Conservation (phyloP, 2,888 invertebrate species). For the Synergus japonicus region DNA sequence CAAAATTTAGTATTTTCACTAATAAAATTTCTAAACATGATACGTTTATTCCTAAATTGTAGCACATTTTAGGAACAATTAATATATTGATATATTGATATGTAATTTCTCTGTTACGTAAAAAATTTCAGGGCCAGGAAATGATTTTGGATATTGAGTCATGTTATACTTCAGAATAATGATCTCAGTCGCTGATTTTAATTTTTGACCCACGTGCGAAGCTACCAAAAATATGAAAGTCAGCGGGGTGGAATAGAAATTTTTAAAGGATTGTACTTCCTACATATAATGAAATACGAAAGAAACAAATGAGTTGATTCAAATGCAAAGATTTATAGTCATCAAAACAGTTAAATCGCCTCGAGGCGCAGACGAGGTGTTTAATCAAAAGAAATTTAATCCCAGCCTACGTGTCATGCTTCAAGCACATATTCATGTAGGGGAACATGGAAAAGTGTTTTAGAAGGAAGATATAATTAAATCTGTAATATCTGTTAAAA, state of each 20-base stretch:
- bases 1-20: no score
- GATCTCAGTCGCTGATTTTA: background rate
- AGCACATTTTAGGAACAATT: no score
- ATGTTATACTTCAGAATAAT: background rate
- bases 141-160: background rate
- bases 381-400: background rate
- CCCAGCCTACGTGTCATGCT: background rate
- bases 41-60: no score
- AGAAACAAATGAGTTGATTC: background rate
- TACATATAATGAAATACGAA: background rate
- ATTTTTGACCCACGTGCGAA: background rate
- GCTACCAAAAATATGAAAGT: background rate
- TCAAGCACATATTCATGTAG: background rate
- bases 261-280: background rate
- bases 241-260: background rate
- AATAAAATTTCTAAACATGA: no score
- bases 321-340: background rate
- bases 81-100: no score
- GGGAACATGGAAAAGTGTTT: background rate
- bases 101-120: no score
- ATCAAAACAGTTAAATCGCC: background rate
- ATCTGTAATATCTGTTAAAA: background rate
- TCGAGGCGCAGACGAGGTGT: background rate
- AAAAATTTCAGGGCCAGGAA: background rate
- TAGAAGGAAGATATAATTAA: background rate